Evolutionary conservation across 2,888 invertebrate species (phyloP).

Genomic region (Listrodromus nycthemerus): DNA sequence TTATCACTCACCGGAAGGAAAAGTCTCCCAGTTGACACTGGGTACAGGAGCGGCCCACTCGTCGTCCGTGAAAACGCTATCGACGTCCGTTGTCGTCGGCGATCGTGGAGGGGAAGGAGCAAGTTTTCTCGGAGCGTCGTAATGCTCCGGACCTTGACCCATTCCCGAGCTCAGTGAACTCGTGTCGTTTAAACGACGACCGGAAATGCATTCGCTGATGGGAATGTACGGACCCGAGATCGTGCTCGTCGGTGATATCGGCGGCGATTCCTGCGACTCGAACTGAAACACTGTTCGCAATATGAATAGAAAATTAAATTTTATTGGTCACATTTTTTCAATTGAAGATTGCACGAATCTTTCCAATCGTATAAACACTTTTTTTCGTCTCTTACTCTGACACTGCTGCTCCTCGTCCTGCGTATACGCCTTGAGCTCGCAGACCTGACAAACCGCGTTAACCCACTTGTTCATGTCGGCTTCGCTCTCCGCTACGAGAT

Average conservation of each 20-base stretch:
- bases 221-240: constrained; percentile 95
- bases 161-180: constrained; percentile 79
- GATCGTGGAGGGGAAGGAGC: constrained; percentile 85
- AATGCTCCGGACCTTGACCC: constrained; percentile 80
- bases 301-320: constrained; percentile 19
- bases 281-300: constrained; percentile 79
- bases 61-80: constrained; percentile 90
- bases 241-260: constrained; percentile 87
- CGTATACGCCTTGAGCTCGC: constrained; percentile 92
- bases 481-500: constrained; percentile 96
- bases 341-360: not conserved
- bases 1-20: constrained; percentile 80
- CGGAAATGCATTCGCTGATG: constrained; percentile 96
- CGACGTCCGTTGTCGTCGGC: constrained; percentile 88
- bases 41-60: constrained; percentile 87
- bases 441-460: constrained; percentile 96
- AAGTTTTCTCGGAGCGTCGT: constrained; percentile 79
- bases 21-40: constrained; percentile 85
- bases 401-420: constrained; percentile 85
- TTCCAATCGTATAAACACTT: not conserved
- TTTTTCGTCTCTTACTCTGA: constrained; percentile 77
- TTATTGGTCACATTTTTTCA: not conserved
- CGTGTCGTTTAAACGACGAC: constrained; percentile 86
- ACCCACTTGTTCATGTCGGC: constrained; percentile 98
- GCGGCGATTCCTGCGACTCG: constrained; percentile 86